Conservation (phyloP, 2,797 vertebrate genomes). For the Hypotaenidia okinawae region DNA sequence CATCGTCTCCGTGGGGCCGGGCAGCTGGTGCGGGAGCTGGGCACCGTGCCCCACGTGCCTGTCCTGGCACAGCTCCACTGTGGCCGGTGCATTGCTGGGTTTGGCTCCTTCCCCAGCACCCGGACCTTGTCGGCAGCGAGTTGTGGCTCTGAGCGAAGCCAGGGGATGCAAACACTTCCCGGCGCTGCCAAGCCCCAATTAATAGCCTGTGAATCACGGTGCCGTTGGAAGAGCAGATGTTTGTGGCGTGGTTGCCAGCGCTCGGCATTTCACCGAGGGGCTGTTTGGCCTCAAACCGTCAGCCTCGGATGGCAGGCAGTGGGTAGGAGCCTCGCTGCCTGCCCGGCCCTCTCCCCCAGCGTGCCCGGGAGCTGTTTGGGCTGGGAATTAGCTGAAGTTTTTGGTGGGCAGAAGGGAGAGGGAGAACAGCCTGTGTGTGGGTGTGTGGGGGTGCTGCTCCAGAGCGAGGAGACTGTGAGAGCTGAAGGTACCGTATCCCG, state of each 20-base stretch:
- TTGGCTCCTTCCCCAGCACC: background rate
- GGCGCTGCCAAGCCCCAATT: conserved; percentile 43
- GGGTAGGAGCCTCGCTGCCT: background rate
- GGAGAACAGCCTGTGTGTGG: conserved; percentile 22
- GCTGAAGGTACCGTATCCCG: background rate
- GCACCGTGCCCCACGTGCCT: accelerated
- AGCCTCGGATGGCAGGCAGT: background rate
- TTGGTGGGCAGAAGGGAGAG: background rate
- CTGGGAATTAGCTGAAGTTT: conserved; percentile 24
- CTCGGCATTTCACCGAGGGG: background rate
- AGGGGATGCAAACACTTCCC: conserved; percentile 50
- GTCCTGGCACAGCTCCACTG: background rate
- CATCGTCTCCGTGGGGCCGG: accelerated
- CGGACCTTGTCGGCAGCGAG: background rate
- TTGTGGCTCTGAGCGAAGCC: conserved; percentile 56
- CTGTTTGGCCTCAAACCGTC: background rate
- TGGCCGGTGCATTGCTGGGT: background rate
- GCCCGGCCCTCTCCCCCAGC: background rate
- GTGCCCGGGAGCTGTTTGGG: background rate
- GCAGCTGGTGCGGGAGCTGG: background rate
- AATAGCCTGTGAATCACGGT: conserved; percentile 55
- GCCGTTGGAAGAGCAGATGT: conserved; percentile 61
- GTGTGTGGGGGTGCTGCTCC: background rate
- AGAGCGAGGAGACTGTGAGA: background rate
- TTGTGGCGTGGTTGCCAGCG: conserved; percentile 1